A percentile compares a stretch with the other conserved stretches of the same genome.
Conservation (phyloP, 2,888 invertebrate species). For the Frankliniella fusca region DNA sequence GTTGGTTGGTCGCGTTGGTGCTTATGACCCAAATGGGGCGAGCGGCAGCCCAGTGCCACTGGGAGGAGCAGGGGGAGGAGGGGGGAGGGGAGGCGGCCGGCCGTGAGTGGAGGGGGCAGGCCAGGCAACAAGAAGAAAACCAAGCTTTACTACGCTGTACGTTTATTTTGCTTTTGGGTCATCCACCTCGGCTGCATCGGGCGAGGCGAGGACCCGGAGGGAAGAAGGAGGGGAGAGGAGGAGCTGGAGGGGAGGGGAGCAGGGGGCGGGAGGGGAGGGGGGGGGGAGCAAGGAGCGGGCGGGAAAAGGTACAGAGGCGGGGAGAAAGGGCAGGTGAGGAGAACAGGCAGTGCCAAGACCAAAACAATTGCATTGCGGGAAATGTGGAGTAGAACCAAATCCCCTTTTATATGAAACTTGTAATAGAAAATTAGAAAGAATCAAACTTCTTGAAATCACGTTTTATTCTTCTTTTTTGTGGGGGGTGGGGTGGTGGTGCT, state of each 20-base stretch:
- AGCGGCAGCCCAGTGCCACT: not conserved
- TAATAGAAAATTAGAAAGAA: too few species aligned
- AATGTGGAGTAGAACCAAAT: too few species aligned
- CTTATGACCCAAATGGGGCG: slow-evolving; percentile 17
- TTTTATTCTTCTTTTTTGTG: too few species aligned
- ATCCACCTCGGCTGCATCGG: slow-evolving; percentile 16
- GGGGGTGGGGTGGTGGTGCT: too few species aligned
- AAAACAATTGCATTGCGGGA: too few species aligned
- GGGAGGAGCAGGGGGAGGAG: not conserved
- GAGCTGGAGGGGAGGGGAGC: not conserved
- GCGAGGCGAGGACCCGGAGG: slow-evolving; percentile 8
- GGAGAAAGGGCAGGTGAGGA: not conserved
- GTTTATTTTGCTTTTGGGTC: slow-evolving; percentile 26
- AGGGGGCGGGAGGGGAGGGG: not conserved
- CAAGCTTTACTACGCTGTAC: slow-evolving; percentile 21
- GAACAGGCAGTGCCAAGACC: too few species aligned
- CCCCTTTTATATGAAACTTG: too few species aligned
- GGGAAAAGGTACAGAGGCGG: not conserved
- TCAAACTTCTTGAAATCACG: too few species aligned
- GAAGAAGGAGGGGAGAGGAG: not conserved
- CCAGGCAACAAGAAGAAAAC: slow-evolving; percentile 17
- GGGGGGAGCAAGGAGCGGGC: not conserved
- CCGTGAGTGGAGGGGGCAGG: not conserved
- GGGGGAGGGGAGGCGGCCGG: not conserved
- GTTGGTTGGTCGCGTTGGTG: not conserved